Evolutionary conservation across 2,113 vertebrate species (phyloP).

Genomic region (Chitala chitala): DNA sequence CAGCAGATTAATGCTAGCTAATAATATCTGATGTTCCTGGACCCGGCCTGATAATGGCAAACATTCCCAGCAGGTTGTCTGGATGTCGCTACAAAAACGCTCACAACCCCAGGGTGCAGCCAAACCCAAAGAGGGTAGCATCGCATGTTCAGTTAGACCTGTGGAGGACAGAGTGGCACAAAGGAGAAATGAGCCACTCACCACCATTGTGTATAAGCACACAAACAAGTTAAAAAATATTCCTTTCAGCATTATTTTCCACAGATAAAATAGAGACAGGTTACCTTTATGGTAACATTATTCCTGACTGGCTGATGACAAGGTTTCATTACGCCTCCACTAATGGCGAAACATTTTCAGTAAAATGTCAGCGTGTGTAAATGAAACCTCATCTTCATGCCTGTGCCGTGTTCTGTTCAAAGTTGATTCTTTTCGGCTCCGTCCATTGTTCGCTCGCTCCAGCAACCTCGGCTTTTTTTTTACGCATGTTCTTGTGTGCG

Average conservation of each 20-base stretch:
- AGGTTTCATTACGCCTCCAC: slow-evolving; percentile 94
- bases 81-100: slow-evolving; percentile 99
- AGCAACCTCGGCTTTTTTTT: slow-evolving; percentile 56
- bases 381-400: slow-evolving; percentile 79
- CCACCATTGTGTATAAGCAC: slow-evolving; percentile 61
- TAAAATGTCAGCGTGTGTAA: slow-evolving; percentile 99
- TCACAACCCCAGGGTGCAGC: slow-evolving; percentile 83
- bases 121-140: slow-evolving; percentile 64
- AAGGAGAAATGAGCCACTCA: too few species aligned
- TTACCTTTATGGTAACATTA: slow-evolving; percentile 99
- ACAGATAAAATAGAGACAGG: slow-evolving; percentile 86
- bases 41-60: slow-evolving; percentile 96
- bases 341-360: slow-evolving; percentile 95
- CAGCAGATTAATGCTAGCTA: slow-evolving; percentile 99
- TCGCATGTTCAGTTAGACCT: too few species aligned
- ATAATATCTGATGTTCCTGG: slow-evolving; percentile 99
- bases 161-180: slow-evolving; percentile 79
- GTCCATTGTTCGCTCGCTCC: neutral
- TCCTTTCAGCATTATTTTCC: slow-evolving; percentile 80
- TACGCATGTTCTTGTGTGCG: too few species aligned
- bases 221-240: slow-evolving; percentile 77
- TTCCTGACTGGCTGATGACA: slow-evolving; percentile 93
- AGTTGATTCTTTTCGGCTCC: slow-evolving; percentile 63
- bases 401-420: slow-evolving; percentile 80
- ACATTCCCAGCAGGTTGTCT: slow-evolving; percentile 87